A percentile compares a stretch with the other conserved stretches of the same genome.
Evolutionary conservation across 2,797 vertebrate genomes (phyloP).

Genomic region (Ctenochaetus hawaiiensis): DNA sequence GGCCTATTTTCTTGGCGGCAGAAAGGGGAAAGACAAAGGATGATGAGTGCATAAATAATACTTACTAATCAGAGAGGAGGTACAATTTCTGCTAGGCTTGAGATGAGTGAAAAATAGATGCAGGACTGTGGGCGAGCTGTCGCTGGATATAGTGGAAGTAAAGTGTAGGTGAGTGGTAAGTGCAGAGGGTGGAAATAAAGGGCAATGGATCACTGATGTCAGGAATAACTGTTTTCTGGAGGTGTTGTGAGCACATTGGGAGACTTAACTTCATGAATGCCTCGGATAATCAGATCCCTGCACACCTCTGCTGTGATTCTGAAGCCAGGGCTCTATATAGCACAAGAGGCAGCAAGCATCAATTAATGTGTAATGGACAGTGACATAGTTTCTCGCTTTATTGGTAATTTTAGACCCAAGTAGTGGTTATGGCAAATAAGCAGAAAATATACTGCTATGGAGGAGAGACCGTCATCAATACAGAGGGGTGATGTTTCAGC

Average conservation of each 20-base stretch:
- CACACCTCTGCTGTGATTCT: conserved; percentile 5
- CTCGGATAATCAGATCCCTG: conserved; percentile 20
- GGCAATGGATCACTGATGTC: conserved; percentile 24
- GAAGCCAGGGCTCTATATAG: conserved; percentile 15
- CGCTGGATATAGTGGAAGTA: conserved; percentile 30
- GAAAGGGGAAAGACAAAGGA: conserved; percentile 44
- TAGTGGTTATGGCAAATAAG: not conserved
- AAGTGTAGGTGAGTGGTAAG: conserved; percentile 43
- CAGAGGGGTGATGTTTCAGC: not conserved
- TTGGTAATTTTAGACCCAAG: conserved; percentile 20
- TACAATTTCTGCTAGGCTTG: conserved; percentile 6
- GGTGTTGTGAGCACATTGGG: not conserved
- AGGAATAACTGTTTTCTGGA: conserved; percentile 38
- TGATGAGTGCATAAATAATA: conserved; percentile 44
- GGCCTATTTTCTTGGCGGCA: conserved; percentile 38
- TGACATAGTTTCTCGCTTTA: conserved; percentile 28
- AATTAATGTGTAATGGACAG: conserved; percentile 34
- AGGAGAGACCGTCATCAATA: not conserved
- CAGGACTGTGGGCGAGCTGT: conserved; percentile 33
- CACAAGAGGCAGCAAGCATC: conserved; percentile 4
- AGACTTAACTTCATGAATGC: not conserved
- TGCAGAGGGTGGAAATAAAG: conserved; percentile 18
- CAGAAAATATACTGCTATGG: not conserved
- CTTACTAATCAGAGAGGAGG: conserved; percentile 50
- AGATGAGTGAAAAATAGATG: conserved; percentile 30